Conservation (phyloP, 2,888 invertebrate genomes). For the Chironomus riparius region DNA sequence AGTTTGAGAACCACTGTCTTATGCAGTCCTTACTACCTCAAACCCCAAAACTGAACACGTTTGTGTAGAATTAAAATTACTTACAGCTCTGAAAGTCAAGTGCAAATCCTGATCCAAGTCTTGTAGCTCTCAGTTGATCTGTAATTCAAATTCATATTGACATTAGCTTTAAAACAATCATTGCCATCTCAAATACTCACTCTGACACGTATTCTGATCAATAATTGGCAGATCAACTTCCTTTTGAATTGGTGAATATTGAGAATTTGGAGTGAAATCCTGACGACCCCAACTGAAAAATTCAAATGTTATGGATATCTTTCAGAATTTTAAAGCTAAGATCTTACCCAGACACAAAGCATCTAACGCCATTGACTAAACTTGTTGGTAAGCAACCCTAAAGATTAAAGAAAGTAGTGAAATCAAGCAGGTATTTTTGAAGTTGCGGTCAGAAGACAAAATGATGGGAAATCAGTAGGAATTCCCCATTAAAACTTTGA, state of each 20-base stretch:
- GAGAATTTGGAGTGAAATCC: constrained; percentile 52
- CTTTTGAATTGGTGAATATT: constrained; percentile 50
- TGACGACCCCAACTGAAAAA: constrained; percentile 68
- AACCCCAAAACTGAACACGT: no score
- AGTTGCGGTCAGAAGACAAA: no score
- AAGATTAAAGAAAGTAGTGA: no score
- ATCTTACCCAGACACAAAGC: neutral
- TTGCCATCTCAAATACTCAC: neutral
- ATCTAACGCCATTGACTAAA: neutral
- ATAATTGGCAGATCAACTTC: constrained; percentile 67
- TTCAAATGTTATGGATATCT: constrained; percentile 30
- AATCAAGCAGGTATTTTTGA: no score
- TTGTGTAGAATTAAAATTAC: no score
- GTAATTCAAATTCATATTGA: no score
- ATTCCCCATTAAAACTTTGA: no score
- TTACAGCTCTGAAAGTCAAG: constrained; percentile 59
- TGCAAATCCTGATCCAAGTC: constrained; percentile 53
- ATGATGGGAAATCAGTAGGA: no score
- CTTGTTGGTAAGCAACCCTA: neutral
- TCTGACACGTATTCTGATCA: constrained; percentile 53
- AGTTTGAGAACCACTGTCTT: no score
- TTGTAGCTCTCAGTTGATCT: constrained; percentile 47
- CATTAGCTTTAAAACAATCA: no score
- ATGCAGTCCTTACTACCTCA: no score
- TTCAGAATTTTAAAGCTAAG: neutral